Base-by-base conservation (phyloP, 2,888 invertebrate species). In the Amphipoea lucens region DNA sequence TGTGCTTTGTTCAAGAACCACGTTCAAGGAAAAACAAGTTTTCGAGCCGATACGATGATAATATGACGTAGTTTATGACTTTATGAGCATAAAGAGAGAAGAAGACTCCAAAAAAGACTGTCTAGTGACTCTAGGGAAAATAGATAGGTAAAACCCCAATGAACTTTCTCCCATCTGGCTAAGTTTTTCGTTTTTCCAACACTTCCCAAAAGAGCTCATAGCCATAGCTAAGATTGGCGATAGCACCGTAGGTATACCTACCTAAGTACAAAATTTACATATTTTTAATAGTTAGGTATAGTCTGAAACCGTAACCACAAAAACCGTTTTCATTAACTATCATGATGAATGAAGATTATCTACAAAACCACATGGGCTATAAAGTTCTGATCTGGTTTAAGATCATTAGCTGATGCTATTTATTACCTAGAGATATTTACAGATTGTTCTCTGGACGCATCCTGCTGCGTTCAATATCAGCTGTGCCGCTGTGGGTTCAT, bases 391-490 rank as follows among this genome's bases (percentile, higher is more conserved):
- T 81, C 69, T 76, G 78, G 81, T 79, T 85, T 73, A 63, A 62
- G 77, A 83, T 79, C 87, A 87, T 87, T 87, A 87, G 76, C 68
- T 81, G 73, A 69, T 73, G 76, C 68, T 84, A 84, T 86, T 82
- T 84, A 84, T 86, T 82, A 74, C 70, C 79, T 63, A 62, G 79
- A 81, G 74, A 77, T 85, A 87, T 85, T 79, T 85, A 77, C 86
- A 79, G 83, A 84, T 85, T 84, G 81, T 84, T 78, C 69, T 81
- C 74, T 79, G 72, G 54, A 78, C 71, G 84, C 74, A 76, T 88
- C 89, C 89, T 87, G 89, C 89, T 83, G 86, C 71, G 84, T 84
- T 78, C 66, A 74, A 86, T 85, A 89, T 84, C 86, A 89, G 87
- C 81, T 78, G 75, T 75, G 71, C 65, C 60, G 75, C 78, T 76